phyloP scores from a whole-genome alignment of 2,797 vertebrate genomes.

The Petrocephalus schoutedeni region DNA sequence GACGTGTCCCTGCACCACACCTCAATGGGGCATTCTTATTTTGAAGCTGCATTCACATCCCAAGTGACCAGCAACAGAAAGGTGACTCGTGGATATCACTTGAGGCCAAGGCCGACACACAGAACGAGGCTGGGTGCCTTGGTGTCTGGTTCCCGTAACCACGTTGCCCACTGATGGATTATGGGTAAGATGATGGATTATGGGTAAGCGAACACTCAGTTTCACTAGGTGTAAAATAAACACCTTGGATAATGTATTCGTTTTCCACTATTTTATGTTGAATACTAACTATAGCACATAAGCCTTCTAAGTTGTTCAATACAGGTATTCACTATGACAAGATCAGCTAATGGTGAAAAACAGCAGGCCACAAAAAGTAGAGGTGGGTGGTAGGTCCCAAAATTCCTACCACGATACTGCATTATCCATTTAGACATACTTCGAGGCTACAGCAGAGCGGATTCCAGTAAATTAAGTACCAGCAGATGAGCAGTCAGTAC shows the following conservation, averaged over 20 bases:
- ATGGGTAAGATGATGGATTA: neutral
- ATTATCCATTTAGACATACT: neutral
- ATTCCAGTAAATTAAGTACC: neutral
- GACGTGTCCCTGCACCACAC: neutral
- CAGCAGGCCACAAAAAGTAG: neutral
- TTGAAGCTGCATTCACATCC: conserved; percentile 23
- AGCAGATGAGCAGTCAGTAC: neutral
- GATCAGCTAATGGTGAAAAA: neutral
- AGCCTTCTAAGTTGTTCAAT: neutral
- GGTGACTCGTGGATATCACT: conserved; percentile 32
- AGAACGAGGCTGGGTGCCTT: conserved; percentile 40
- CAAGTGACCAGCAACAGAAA: conserved; percentile 18
- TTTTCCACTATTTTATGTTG: neutral
- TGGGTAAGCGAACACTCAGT: neutral
- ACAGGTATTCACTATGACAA: neutral
- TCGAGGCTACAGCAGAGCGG: neutral
- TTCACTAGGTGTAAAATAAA: neutral
- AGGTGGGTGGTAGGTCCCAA: neutral
- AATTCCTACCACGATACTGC: neutral
- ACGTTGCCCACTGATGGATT: conserved; percentile 22
- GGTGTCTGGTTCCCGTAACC: conserved; percentile 44
- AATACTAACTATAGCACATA: neutral
- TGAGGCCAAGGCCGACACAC: conserved; percentile 32
- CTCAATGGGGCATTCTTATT: neutral
- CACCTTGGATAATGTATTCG: neutral